These are phyloP conservation scores for Lagocephalus sceleratus DNA, from an alignment of 2,797 vertebrate genomes.

Conservation along the genomic window DNA sequence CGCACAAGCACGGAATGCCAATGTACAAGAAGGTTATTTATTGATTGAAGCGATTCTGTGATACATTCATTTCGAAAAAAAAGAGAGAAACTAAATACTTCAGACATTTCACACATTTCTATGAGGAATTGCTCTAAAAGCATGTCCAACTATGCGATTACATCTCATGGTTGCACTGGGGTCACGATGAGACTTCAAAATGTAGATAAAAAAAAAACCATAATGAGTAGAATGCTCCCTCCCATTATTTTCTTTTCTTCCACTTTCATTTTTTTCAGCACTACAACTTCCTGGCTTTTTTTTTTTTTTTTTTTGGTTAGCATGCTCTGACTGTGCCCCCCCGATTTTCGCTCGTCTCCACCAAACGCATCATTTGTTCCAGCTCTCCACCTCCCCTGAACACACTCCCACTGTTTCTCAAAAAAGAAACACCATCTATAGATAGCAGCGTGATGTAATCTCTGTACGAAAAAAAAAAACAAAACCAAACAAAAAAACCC, in stretches of 20 bases:
- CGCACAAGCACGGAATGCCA: constrained; percentile 11
- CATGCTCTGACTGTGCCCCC: constrained; percentile 8
- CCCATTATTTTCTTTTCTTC: constrained; percentile 36
- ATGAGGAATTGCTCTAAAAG: too few species aligned
- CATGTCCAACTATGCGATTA: too few species aligned
- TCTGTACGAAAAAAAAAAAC: neutral
- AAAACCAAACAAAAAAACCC: too few species aligned
- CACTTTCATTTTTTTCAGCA: constrained; percentile 27
- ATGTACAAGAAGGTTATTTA: neutral
- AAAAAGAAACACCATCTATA: constrained; percentile 33
- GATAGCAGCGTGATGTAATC: constrained; percentile 37
- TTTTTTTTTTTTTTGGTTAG: constrained; percentile 11
- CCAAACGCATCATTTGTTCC: constrained; percentile 33
- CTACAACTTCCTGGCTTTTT: constrained; percentile 24
- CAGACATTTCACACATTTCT: too few species aligned
- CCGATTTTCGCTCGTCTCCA: constrained; percentile 28
- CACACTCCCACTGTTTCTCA: constrained; percentile 43
- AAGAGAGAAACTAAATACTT: too few species aligned
- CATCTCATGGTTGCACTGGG: too few species aligned
- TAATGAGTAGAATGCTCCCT: too few species aligned
- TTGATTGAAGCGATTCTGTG: neutral
- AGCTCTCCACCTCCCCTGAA: constrained; percentile 39
- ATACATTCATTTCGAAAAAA: too few species aligned
- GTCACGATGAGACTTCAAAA: too few species aligned
- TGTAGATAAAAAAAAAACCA: too few species aligned